These are phyloP conservation scores for Bambusicola thoracicus DNA, from an alignment of 2,113 vertebrate species.

Conservation along the genomic window DNA sequence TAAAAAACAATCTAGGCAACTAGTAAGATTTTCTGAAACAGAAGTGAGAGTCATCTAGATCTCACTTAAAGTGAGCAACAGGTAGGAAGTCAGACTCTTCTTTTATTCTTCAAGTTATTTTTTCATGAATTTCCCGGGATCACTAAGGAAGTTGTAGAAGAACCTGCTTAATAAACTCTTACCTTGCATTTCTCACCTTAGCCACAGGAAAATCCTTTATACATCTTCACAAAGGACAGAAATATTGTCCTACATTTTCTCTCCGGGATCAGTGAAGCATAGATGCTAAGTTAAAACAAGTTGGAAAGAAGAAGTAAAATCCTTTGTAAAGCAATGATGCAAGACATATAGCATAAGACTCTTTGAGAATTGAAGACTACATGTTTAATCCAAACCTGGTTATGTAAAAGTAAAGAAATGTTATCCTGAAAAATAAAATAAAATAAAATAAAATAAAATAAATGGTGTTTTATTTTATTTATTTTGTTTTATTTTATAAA, in stretches of 20 bases:
- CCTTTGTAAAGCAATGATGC: neutral
- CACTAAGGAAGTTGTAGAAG: neutral
- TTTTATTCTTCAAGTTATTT: neutral
- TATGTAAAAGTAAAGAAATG: neutral
- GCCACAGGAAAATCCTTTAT: neutral
- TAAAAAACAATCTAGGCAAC: neutral
- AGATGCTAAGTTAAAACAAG: neutral
- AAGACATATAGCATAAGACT: neutral
- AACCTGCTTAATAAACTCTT: neutral
- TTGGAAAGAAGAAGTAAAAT: neutral
- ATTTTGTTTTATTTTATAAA: neutral
- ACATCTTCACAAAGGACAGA: neutral
- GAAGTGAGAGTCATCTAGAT: neutral
- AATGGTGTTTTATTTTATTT: neutral
- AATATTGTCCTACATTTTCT: neutral
- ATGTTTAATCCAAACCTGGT: rapidly evolving
- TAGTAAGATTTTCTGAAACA: neutral
- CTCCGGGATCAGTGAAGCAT: rapidly evolving
- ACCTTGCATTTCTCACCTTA: neutral
- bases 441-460: neutral
- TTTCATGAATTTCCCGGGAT: neutral
- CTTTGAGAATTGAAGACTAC: neutral
- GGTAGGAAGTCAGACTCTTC: neutral
- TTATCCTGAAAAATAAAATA: neutral
- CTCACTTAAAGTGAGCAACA: neutral